Evolutionary conservation across 2,797 vertebrate species (phyloP).

Genomic region (Mormyrops attenuatus): DNA sequence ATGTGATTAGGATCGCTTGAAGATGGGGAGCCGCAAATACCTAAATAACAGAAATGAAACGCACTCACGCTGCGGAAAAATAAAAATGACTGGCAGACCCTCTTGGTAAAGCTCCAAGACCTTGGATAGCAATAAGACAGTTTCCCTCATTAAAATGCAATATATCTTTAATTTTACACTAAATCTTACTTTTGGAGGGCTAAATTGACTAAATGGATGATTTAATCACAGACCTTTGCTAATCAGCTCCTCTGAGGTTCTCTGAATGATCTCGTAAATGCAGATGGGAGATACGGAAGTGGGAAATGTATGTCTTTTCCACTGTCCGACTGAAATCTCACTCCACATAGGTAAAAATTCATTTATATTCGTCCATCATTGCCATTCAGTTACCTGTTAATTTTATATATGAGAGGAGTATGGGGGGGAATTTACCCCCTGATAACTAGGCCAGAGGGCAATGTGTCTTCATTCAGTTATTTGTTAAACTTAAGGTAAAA

Average conservation of each 20-base stretch:
- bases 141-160: background rate
- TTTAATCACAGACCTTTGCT: background rate
- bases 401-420: background rate
- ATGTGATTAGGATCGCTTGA: conserved; percentile 44
- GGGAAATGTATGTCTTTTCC: background rate
- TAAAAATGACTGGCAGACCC: background rate
- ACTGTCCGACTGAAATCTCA: background rate
- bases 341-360: background rate
- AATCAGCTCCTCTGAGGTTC: background rate
- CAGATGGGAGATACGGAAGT: background rate
- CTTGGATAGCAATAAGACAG: background rate
- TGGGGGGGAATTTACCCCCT: background rate
- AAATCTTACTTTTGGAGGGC: conserved; percentile 15
- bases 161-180: background rate
- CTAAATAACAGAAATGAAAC: conserved; percentile 41
- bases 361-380: background rate
- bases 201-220: background rate
- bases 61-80: background rate
- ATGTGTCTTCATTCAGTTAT: background rate
- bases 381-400: background rate
- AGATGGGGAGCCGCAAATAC: conserved; percentile 48
- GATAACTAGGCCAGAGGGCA: background rate
- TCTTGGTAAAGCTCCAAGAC: background rate
- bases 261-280: background rate
- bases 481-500: background rate